Percentiles rank a stretch among this genome's conserved stretches.
These are phyloP conservation scores for Araneus ventricosus DNA, from an alignment of 1,140 invertebrate genomes.

Conservation along the genomic window DNA sequence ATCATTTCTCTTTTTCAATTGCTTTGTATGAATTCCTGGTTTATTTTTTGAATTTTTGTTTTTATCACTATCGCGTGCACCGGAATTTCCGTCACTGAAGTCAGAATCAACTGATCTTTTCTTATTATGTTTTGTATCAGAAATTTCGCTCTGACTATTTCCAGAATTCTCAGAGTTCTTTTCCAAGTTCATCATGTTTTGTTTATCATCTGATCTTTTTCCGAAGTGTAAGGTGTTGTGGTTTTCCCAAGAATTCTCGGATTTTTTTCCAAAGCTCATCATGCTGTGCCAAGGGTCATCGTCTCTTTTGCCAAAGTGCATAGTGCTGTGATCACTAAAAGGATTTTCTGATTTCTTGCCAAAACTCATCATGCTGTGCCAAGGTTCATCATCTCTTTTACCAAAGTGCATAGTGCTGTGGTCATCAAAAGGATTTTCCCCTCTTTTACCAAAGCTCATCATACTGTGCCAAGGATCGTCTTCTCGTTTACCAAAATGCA, in stretches of 20 bases:
- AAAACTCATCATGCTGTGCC: slow-evolving; percentile 67
- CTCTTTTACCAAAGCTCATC: slow-evolving; percentile 58
- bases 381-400: slow-evolving; percentile 50
- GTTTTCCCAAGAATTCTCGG: slow-evolving; percentile 20
- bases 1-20: not conserved
- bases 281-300: slow-evolving; percentile 59
- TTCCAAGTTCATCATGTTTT: not conserved
- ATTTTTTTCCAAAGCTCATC: slow-evolving; percentile 65
- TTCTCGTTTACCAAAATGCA: slow-evolving; percentile 47
- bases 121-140: not conserved
- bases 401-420: slow-evolving; percentile 60
- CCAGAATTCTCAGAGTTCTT: not conserved
- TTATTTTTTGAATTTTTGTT: not conserved
- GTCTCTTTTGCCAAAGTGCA: slow-evolving; percentile 53
- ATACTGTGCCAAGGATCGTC: slow-evolving; percentile 60
- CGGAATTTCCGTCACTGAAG: not conserved
- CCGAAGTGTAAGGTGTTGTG: slow-evolving; percentile 59
- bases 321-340: not conserved
- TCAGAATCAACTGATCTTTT: not conserved
- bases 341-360: slow-evolving; percentile 29
- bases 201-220: slow-evolving; percentile 13
- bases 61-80: not conserved
- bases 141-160: not conserved
- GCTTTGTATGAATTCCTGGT: not conserved
- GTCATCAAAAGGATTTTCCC: not conserved